phyloP scores from a whole-genome alignment of 2,797 vertebrate species.

The Ambastaia sidthimunki region DNA sequence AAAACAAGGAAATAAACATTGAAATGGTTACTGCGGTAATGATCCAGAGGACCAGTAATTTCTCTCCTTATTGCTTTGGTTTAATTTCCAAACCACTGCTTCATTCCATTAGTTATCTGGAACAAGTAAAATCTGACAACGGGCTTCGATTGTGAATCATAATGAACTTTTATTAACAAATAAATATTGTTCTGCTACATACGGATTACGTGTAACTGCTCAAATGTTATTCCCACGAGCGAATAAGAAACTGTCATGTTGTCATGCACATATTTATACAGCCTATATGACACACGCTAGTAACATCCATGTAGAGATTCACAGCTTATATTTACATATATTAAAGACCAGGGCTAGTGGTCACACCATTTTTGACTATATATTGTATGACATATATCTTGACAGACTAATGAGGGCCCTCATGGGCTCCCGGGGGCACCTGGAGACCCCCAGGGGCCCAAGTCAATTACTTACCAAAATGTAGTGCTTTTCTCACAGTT shows the following conservation, averaged over 20 bases:
- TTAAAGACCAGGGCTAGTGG: neutral
- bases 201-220: neutral
- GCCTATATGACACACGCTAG: neutral
- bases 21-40: constrained; percentile 34
- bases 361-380: neutral
- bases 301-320: neutral
- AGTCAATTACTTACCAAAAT: neutral
- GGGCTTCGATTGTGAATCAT: constrained; percentile 36
- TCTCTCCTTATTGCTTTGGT: constrained; percentile 38
- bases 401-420: neutral
- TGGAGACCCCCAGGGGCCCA: neutral
- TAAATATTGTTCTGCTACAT: constrained; percentile 1
- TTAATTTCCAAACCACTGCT: constrained; percentile 32
- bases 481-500: no score
- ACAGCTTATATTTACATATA: neutral
- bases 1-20: constrained; percentile 18
- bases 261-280: neutral
- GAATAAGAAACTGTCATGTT: neutral
- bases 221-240: constrained; percentile 9
- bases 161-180: constrained; percentile 44
- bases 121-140: constrained; percentile 42
- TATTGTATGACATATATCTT: no score
- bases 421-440: neutral
- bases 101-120: constrained; percentile 43
- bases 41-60: constrained; percentile 19